Evolutionary conservation across 1,140 invertebrate species (phyloP).

Genomic region (Ceratina japonica): DNA sequence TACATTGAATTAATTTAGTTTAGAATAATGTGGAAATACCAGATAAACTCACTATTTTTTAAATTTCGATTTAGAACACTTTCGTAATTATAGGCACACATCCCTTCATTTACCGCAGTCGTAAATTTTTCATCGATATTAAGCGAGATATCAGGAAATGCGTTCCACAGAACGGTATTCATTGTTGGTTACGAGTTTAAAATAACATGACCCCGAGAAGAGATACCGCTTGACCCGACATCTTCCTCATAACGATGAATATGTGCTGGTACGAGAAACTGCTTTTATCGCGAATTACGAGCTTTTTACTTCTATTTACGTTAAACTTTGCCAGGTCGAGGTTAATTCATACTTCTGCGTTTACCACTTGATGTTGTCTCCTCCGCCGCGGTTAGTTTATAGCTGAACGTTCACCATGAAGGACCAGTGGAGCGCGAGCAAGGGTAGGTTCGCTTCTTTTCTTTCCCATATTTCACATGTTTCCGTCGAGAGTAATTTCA

Average conservation of each 20-base stretch:
- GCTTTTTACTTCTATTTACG: slow-evolving; percentile 43
- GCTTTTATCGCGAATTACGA: slow-evolving; percentile 28
- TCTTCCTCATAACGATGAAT: slow-evolving; percentile 27
- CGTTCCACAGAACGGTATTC: neutral
- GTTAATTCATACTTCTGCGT: slow-evolving; percentile 31
- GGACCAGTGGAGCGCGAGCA: slow-evolving; percentile 17
- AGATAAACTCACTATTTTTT: too few species aligned
- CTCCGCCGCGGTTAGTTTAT: slow-evolving; percentile 33
- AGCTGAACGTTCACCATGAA: slow-evolving; percentile 55
- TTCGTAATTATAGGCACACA: too few species aligned
- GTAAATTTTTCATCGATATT: too few species aligned
- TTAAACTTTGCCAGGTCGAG: slow-evolving; percentile 50
- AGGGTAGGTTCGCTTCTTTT: slow-evolving; percentile 36
- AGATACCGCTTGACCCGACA: slow-evolving; percentile 38
- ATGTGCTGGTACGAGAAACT: neutral
- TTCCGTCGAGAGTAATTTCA: too few species aligned
- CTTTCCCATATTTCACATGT: too few species aligned
- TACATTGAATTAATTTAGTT: too few species aligned
- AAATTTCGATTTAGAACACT: too few species aligned
- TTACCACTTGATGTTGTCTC: slow-evolving; percentile 32
- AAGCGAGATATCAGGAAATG: neutral
- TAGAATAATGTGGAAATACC: too few species aligned
- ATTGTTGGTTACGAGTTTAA: neutral
- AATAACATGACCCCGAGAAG: slow-evolving; percentile 32
- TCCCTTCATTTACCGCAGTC: too few species aligned